Percentiles rank a stretch among this genome's conserved stretches.
Evolutionary conservation across 2,888 invertebrate species (phyloP).

Genomic region (Sarcophaga rosellei): DNA sequence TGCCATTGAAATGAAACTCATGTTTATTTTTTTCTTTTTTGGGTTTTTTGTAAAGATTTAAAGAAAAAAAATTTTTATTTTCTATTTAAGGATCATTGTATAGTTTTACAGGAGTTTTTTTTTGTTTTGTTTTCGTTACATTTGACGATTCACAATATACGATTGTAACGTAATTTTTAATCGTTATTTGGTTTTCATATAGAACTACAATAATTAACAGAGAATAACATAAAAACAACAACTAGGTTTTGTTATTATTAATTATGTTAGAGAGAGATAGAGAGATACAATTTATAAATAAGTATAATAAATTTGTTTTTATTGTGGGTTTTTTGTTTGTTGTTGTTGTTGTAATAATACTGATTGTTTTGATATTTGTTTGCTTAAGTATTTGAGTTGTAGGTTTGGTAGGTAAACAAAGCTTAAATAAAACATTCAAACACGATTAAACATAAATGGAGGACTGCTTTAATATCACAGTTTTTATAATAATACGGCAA

Average conservation of each 20-base stretch:
- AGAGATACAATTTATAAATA: neutral
- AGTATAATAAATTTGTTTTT: neutral
- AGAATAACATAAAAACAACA: conserved; percentile 46
- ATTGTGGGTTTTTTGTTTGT: conserved; percentile 4
- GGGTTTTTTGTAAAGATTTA: conserved; percentile 62
- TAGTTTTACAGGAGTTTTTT: conserved; percentile 22
- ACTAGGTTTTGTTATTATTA: conserved; percentile 37
- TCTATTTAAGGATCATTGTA: conserved; percentile 48
- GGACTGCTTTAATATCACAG: conserved; percentile 67
- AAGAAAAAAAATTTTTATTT: conserved; percentile 50
- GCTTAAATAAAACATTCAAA: neutral
- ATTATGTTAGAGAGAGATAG: neutral
- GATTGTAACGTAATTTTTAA: neutral
- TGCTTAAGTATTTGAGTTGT: conserved; percentile 11
- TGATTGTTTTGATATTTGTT: conserved; percentile 50
- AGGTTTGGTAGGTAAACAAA: neutral
- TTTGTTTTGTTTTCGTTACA: conserved; percentile 20
- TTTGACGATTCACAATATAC: neutral
- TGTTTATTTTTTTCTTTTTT: conserved; percentile 15
- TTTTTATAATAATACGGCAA: conserved; percentile 58
- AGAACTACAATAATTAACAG: conserved; percentile 14
- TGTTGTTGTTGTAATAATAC: conserved; percentile 6
- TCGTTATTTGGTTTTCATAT: conserved; percentile 9
- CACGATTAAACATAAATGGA: neutral
- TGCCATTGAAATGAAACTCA: conserved; percentile 30